These are phyloP conservation scores for Lycaena phlaeas DNA, from an alignment of 2,888 invertebrate genomes.

Conservation along the genomic window DNA sequence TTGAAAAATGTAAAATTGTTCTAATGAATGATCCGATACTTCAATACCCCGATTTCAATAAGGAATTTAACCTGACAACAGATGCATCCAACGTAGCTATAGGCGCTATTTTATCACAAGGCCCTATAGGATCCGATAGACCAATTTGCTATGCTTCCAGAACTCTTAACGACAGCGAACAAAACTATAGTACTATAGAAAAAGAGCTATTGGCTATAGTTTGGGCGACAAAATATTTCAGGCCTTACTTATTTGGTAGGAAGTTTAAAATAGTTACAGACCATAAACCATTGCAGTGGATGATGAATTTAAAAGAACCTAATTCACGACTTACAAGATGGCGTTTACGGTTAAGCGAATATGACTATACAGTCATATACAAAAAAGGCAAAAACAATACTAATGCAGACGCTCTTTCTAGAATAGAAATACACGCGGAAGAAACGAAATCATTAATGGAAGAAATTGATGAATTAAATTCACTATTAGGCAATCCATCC, in stretches of 20 bases:
- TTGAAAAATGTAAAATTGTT: conserved; percentile 20
- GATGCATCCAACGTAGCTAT: conserved; percentile 22
- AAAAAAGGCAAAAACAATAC: conserved; percentile 18
- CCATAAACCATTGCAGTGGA: conserved; percentile 4
- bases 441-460: conserved; percentile 14
- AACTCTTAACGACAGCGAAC: conserved; percentile 24
- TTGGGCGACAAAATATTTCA: no score
- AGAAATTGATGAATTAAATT: conserved; percentile 8
- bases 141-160: conserved; percentile 20
- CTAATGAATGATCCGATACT: conserved; percentile 17
- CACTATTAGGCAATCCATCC: conserved; percentile 1
- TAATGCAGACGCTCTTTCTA: conserved; percentile 20
- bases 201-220: conserved; percentile 28
- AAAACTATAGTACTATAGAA: conserved; percentile 26
- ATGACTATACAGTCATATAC: conserved; percentile 19
- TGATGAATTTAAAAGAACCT: conserved; percentile 19
- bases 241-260: no score
- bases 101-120: conserved; percentile 22
- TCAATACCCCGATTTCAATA: conserved; percentile 21
- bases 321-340: conserved; percentile 21
- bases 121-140: conserved; percentile 18
- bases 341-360: conserved; percentile 22
- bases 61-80: conserved; percentile 19
- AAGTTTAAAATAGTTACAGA: no score
- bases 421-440: conserved; percentile 16